Percentiles rank a stretch among this genome's conserved stretches.
phyloP scores from a whole-genome alignment of 2,888 invertebrate species.

The Peribatodes rhomboidaria region DNA sequence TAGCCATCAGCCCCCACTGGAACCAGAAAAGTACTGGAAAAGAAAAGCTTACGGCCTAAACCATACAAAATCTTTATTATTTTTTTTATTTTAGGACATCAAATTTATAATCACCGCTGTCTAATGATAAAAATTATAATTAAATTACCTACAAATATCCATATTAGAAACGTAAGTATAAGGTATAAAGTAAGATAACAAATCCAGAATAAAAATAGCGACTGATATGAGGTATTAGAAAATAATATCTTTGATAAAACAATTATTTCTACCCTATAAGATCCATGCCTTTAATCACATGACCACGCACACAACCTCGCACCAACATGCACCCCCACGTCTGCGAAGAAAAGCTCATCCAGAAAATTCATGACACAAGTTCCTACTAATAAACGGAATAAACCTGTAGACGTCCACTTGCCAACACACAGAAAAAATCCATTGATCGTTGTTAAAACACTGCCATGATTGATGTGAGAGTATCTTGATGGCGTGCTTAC shows the following conservation, averaged over 20 bases:
- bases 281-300: not conserved
- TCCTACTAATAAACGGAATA: slow-evolving; percentile 24
- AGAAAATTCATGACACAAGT: slow-evolving; percentile 22
- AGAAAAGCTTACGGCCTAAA: no score
- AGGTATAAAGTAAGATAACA: no score
- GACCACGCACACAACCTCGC: not conserved
- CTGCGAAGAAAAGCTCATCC: not conserved
- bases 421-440: slow-evolving; percentile 18
- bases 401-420: slow-evolving; percentile 10
- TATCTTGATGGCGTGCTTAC: slow-evolving; percentile 2
- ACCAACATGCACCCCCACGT: not conserved
- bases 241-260: no score
- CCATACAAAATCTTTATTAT: no score
- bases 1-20: slow-evolving; percentile 2
- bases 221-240: not conserved
- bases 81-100: no score
- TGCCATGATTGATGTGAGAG: slow-evolving; percentile 23
- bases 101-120: no score
- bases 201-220: no score
- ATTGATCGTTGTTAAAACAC: slow-evolving; percentile 20
- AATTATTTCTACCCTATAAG: not conserved
- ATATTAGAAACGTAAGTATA: no score
- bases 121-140: no score
- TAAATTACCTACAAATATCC: no score
- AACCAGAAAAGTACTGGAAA: not conserved